These are phyloP conservation scores for Drosophila setosimentum DNA, from an alignment of 2,888 invertebrate species.

Conservation along the genomic window DNA sequence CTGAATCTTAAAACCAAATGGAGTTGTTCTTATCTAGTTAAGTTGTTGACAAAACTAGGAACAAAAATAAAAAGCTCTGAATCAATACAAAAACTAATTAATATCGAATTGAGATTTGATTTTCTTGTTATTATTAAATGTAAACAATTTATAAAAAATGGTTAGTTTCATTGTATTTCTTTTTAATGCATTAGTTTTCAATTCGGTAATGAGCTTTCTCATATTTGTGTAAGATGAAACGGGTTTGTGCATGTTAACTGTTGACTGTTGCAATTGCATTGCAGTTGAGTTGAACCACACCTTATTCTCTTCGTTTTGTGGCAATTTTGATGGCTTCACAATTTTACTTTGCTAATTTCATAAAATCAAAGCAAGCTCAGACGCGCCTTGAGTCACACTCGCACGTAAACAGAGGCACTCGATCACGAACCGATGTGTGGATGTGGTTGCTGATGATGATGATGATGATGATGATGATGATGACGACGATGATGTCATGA, in stretches of 20 bases:
- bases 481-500: constrained; percentile 43
- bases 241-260: not conserved
- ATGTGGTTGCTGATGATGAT: not conserved
- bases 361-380: constrained; percentile 19
- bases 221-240: not conserved
- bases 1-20: not conserved
- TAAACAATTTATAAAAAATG: not conserved
- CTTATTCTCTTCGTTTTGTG: constrained; percentile 19
- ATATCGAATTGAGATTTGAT: not conserved
- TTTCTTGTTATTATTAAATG: not conserved
- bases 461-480: not conserved
- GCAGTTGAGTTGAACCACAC: constrained; percentile 21
- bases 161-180: not conserved
- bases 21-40: not conserved
- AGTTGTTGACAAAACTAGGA: not conserved
- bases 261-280: constrained; percentile 5
- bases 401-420: constrained; percentile 28
- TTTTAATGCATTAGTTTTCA: not conserved
- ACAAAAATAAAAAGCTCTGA: not conserved
- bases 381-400: constrained; percentile 30
- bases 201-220: not conserved
- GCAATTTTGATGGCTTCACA: constrained; percentile 6
- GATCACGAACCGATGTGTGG: constrained; percentile 10
- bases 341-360: constrained; percentile 23
- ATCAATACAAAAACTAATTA: not conserved